Evolutionary conservation across 2,888 invertebrate species (phyloP), one percentile per base, ranked within the genome.

Genomic region (Melolontha melolontha): DNA sequence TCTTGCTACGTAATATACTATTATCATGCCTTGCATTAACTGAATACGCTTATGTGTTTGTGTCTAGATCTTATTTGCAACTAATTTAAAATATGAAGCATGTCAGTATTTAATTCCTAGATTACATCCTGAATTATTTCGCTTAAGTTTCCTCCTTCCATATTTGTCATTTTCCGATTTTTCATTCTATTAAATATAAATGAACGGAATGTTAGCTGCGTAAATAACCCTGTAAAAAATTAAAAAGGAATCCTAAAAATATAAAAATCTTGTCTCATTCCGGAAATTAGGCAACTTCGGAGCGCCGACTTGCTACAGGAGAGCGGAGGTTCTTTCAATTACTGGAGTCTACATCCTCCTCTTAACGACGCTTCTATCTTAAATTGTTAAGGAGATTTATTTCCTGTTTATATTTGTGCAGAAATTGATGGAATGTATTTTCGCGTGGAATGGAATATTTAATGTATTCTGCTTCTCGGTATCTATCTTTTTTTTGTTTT

Each of bases 381-480:
- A 74, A 76, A 75, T 75, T 75, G 75, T 74, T 75, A 76, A 76
- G 73, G 73, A 75, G 75, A 75, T 74, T 76, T 75, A 76, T 76
- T 76, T 76, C 76, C 76, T 75, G 74, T 74, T 74, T 73, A 73
- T 72, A 72, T 73, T 74, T 71, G 27, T 59, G 59, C 41, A 44
- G 12, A 44, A 44, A 44, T 59, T 47, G 59, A 44, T 59, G 59
- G 44, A 17, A 47, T 12, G 47, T 47, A 47, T 47, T 47, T 47
- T 8, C 47, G 47, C 14, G 34, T 6, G 6, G 34, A 34, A 10
- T 34, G 34, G 34, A 34, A 34, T 34, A 34, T 34, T 34, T 34
- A 6, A 34, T 34, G 34, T 6, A 1, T 10, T 34, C 34, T 34
- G 8, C 6, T 34, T 1, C 5, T 6, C 6, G 34, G 34, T 34